phyloP scores from a whole-genome alignment of 2,113 vertebrate species.

The Clarias gariepinus region DNA sequence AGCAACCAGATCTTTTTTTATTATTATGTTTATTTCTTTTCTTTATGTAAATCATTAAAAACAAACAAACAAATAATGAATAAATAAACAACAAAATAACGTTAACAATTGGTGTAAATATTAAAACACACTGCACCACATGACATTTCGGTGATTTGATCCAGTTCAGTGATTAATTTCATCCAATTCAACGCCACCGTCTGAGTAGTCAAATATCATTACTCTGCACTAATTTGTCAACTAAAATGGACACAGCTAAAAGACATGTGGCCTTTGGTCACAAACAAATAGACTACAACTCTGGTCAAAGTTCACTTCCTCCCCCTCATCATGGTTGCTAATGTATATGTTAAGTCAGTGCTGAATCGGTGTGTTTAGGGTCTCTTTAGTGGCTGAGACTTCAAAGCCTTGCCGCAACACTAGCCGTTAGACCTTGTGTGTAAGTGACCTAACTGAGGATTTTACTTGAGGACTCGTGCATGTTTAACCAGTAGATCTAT shows the following conservation, averaged over 20 bases:
- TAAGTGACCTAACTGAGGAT: not conserved
- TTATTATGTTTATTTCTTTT: no score
- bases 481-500: not conserved
- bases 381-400: not conserved
- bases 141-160: not conserved
- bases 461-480: not conserved
- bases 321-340: not conserved
- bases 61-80: no score
- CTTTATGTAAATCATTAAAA: no score
- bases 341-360: not conserved
- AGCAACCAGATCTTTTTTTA: not conserved
- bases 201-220: not conserved
- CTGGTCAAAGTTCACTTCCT: slow-evolving; percentile 65
- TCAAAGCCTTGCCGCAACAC: not conserved
- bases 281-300: slow-evolving; percentile 53
- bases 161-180: not conserved
- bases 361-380: not conserved
- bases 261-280: slow-evolving; percentile 54
- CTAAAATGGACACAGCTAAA: not conserved
- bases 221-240: not conserved
- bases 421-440: not conserved
- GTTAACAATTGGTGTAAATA: not conserved
- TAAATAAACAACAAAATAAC: not conserved
- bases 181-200: not conserved
- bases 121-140: not conserved